Conservation (phyloP, 2,113 vertebrate genomes). For the Helogale parvula region DNA sequence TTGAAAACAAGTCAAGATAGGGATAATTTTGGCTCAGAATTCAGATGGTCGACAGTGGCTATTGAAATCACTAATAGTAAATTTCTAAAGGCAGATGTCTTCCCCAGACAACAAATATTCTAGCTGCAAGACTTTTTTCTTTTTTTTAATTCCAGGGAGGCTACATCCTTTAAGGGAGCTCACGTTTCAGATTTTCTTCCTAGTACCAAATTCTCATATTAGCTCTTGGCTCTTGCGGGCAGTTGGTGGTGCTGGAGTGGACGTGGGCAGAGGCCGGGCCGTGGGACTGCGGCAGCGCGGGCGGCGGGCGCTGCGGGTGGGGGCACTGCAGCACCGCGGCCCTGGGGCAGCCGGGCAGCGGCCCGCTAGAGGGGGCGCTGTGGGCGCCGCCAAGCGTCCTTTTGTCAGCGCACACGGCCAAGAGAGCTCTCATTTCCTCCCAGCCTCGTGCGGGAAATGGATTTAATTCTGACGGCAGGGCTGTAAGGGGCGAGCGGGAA, state of each 20-base stretch:
- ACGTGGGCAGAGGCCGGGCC: neutral
- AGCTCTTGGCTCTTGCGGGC: neutral
- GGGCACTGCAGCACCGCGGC: constrained; percentile 57
- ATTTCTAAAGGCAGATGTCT: neutral
- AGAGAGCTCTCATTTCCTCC: constrained; percentile 61
- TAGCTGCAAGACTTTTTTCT: neutral
- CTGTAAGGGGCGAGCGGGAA: constrained; percentile 39
- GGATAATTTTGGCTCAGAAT: neutral
- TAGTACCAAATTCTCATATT: neutral
- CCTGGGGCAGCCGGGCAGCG: neutral
- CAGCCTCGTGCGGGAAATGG: constrained; percentile 64
- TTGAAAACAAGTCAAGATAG: neutral
- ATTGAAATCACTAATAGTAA: neutral
- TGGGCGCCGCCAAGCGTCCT: constrained; percentile 56
- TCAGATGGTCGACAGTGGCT: neutral
- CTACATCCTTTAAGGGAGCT: neutral
- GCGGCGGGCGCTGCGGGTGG: constrained; percentile 46
- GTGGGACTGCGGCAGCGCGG: constrained; percentile 41
- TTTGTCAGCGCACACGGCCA: constrained; percentile 74
- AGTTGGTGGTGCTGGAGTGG: neutral
- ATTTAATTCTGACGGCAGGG: constrained; percentile 52
- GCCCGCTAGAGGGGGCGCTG: constrained; percentile 77
- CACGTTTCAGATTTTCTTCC: neutral
- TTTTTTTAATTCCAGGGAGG: neutral
- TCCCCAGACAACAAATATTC: neutral